Base-by-base conservation (phyloP, 2,888 invertebrate genomes). In the Tanypteryx hageni region DNA sequence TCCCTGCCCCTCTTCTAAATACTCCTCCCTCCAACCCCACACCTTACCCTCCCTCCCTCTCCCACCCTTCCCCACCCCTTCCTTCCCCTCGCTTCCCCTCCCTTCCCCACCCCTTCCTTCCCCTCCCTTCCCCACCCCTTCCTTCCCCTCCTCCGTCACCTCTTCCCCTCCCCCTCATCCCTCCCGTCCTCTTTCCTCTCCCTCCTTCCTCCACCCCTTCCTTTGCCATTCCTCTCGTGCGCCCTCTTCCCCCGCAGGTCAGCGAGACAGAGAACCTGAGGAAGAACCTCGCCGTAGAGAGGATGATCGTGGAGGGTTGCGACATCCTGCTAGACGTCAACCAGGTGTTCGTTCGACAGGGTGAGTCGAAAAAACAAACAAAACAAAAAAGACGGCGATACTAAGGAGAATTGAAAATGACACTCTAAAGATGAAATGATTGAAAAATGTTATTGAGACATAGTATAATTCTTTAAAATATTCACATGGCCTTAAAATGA, bases 291-390 rank as follows among this genome's bases (percentile, higher is more conserved):
- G 98, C 98, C 0, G 98, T 99, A 58, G 98, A 99, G 95, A 96
- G 98, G 89, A 98, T 98, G 98, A 98, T 99, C 93, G 97, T 98
- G 3, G 98, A 98, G 95, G 98, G 98, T 22, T 99, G 98, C 95
- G 98, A 99, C 94, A 98, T 99, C 94, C 96, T 99, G 83, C 95
- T 99, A 92, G 98, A 99, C 94, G 98, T 98, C 44, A 98, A 98
- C 95, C 98, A 99, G 96, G 98, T 98, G 59, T 98, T 98, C 95
- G 98, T 98, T 81, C 96, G 98, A 93, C 98, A 99, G 97, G 98
- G 98, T 97, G 95, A 94, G 94, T 94, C 81, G 27, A 27, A 61
- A 81, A 85, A 92, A 91, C n/a, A 76, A 68, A 10, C 18, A 92
- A 92, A 92, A 22, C 58, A 91, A 57, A 18, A 68, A 81, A 58